Base-by-base conservation (phyloP, 2,797 vertebrate species). In the Zalophus californianus region DNA sequence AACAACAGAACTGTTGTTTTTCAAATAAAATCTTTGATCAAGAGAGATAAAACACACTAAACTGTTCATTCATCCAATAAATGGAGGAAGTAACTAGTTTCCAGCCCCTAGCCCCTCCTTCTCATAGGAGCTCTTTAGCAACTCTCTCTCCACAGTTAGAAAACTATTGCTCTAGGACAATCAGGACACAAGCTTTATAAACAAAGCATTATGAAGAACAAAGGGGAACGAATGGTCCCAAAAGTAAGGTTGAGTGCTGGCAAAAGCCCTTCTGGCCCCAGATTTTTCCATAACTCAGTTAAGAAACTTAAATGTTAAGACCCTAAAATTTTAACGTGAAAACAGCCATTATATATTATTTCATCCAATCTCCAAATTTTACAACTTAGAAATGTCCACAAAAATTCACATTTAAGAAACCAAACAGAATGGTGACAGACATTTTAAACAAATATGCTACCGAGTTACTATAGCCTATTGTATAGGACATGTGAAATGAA, bases 261-360 rank as follows among this genome's bases (percentile, higher is more conserved):
- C 44, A 93, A 25, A 91, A 58, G 29, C n/a, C 25, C 7, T 84
- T n/a, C 16, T 44, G n/a, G n/a, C 73, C 23, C 7, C 13, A 72
- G 12, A 85, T 32, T 80, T 77, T 91, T 70, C 79, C 38, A n/a
- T 62, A 92, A 79, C 35, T 97, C n/a, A 66, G 27, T 38, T 62
- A 93, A 91, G 35, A 96, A 86, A 94, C 15, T 78, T 90, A 96
- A 68, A 44, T 23, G 41, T 62, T 93, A 93, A 95, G 25, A 73
- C 21, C 15, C 23, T 92, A 38, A 90, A 82, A 64, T 60, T 85
- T 92, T 86, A 91, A 80, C 93, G 48, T 1, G 0, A 96, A 84
- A 92, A 64, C 1, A 58, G 35, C 13, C 58, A 90, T 58, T 90
- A 64, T 64, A 54, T 78, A 73, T 25, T 87, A 82, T 72, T 32